A percentile compares a stretch with the other conserved stretches of the same genome.
These are phyloP conservation scores for Propithecus perrieri DNA, from an alignment of 2,797 vertebrate genomes.

Conservation along the genomic window DNA sequence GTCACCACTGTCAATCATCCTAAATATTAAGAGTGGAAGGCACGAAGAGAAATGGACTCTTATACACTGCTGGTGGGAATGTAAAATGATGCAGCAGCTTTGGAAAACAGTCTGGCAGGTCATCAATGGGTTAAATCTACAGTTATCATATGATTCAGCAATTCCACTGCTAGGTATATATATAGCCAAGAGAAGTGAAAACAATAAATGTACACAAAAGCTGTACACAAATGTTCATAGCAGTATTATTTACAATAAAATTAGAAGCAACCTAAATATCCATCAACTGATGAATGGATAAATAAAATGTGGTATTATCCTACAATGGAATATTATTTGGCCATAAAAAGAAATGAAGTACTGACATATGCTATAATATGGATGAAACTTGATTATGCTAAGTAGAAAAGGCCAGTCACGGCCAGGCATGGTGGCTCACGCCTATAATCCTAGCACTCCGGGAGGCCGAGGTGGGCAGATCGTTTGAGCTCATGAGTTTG, in stretches of 20 bases:
- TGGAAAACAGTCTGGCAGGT: neutral
- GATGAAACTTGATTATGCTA: neutral
- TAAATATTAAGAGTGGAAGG: neutral
- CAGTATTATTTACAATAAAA: slow-evolving; percentile 15
- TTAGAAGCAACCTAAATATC: neutral
- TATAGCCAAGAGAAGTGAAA: neutral
- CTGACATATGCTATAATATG: neutral
- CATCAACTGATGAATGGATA: neutral
- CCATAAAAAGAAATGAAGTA: neutral
- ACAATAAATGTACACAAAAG: neutral
- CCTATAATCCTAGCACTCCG: no score
- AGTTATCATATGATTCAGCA: neutral
- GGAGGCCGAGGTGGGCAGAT: no score
- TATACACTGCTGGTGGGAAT: neutral
- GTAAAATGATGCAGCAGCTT: neutral
- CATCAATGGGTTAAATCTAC: neutral
- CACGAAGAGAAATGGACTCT: neutral
- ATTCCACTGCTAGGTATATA: neutral
- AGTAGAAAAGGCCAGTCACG: neutral
- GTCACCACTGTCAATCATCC: neutral
- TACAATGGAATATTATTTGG: neutral
- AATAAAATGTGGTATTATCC: slow-evolving; percentile 25
- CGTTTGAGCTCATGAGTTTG: no score
- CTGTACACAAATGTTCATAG: neutral
- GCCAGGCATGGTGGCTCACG: no score